A percentile compares a stretch with the other conserved stretches of the same genome.
Evolutionary conservation across 1,140 invertebrate genomes (phyloP).

Genomic region (Cherax destructor): DNA sequence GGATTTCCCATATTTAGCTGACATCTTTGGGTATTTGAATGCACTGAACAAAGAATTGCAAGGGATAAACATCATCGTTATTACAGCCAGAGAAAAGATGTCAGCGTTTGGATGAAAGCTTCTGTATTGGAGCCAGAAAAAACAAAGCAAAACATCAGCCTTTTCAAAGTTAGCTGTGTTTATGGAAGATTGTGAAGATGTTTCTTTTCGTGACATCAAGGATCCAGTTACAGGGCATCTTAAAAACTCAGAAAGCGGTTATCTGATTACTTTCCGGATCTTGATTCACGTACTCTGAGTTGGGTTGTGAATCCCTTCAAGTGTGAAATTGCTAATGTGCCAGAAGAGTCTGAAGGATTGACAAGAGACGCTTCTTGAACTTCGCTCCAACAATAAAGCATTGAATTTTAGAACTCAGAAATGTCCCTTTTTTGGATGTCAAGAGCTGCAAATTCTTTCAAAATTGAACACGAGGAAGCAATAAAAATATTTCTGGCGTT

Average conservation of each 20-base stretch:
- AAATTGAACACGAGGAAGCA: slow-evolving; percentile 38
- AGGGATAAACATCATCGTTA: not conserved
- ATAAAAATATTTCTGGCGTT: slow-evolving; percentile 26
- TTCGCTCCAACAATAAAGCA: slow-evolving; percentile 32
- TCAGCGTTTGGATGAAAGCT: slow-evolving; percentile 32
- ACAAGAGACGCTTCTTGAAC: slow-evolving; percentile 16
- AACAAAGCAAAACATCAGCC: not conserved
- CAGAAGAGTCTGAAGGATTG: slow-evolving; percentile 28
- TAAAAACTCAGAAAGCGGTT: slow-evolving; percentile 1
- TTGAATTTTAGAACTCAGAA: slow-evolving; percentile 13
- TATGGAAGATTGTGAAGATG: slow-evolving; percentile 20
- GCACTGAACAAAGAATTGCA: slow-evolving; percentile 20
- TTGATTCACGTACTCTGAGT: slow-evolving; percentile 26
- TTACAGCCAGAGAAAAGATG: slow-evolving; percentile 11
- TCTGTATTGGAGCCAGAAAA: slow-evolving; percentile 24
- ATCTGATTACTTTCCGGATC: slow-evolving; percentile 16
- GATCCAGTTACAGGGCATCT: slow-evolving; percentile 19
- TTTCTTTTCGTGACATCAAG: slow-evolving; percentile 24
- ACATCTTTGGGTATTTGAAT: slow-evolving; percentile 29
- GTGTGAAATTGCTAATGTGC: slow-evolving; percentile 13
- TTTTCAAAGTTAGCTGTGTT: slow-evolving; percentile 27
- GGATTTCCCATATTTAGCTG: slow-evolving; percentile 28
- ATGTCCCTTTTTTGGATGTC: slow-evolving; percentile 33
- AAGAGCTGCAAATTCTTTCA: slow-evolving; percentile 31
- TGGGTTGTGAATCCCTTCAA: slow-evolving; percentile 39